phyloP scores from a whole-genome alignment of 2,888 invertebrate species.

The Phyllotreta striolata region DNA sequence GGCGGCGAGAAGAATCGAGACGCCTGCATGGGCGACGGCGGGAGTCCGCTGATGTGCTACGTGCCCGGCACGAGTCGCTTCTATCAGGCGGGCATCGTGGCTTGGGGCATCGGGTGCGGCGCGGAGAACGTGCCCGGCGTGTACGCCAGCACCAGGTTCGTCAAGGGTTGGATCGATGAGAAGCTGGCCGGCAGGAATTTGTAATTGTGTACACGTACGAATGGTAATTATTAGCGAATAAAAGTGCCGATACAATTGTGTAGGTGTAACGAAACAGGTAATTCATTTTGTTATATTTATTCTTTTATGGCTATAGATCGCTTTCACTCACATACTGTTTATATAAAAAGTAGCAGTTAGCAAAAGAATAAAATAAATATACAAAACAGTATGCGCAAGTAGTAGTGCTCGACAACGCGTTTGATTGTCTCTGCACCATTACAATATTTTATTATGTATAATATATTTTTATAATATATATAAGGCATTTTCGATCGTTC shows the following conservation, averaged over 20 bases:
- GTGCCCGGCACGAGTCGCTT: conserved; percentile 61
- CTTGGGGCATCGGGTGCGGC: conserved; percentile 93
- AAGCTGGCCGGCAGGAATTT: too few relatives aligned
- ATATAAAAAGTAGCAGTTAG: conserved; percentile 42
- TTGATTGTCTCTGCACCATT: not conserved
- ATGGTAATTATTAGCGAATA: too few relatives aligned
- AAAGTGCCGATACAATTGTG: too few relatives aligned
- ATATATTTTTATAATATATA: too few relatives aligned
- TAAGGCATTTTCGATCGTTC: conserved; percentile 55
- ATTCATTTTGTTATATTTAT: conserved; percentile 34
- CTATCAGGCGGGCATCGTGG: conserved; percentile 81
- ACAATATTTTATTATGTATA: conserved; percentile 18
- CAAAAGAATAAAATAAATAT: conserved; percentile 36
- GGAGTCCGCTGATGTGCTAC: conserved; percentile 52
- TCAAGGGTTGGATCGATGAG: conserved; percentile 75
- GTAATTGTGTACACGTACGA: too few relatives aligned
- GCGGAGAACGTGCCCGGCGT: conserved; percentile 76
- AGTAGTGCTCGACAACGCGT: conserved; percentile 4
- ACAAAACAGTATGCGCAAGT: conserved; percentile 48
- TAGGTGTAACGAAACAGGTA: conserved; percentile 14
- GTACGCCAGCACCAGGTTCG: conserved; percentile 75
- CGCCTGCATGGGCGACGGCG: conserved; percentile 65
- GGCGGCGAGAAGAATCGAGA: conserved; percentile 79
- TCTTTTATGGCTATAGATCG: conserved; percentile 42
- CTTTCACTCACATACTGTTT: conserved; percentile 45